These are phyloP conservation scores for Alcedo atthis DNA, from an alignment of 2,797 vertebrate species.

Conservation along the genomic window DNA sequence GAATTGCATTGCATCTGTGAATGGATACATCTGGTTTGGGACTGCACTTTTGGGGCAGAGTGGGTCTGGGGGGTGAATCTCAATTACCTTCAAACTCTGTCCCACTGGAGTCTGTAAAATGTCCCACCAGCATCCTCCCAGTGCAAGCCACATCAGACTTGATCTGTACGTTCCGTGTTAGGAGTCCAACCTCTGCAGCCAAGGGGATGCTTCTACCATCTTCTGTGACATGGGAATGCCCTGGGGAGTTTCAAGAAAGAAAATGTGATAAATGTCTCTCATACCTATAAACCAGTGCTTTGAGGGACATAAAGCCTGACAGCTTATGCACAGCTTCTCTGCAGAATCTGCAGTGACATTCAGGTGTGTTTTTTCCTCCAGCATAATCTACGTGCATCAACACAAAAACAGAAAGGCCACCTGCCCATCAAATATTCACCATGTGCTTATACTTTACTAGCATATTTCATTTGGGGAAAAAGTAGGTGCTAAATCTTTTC, in stretches of 20 bases:
- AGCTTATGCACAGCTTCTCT: conserved; percentile 17
- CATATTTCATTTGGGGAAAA: conserved; percentile 40
- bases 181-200: conserved; percentile 75
- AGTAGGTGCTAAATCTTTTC: conserved; percentile 39
- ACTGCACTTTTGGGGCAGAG: not conserved
- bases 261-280: conserved; percentile 52
- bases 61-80: not conserved
- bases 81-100: conserved; percentile 72
- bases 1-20: rapidly evolving
- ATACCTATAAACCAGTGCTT: conserved; percentile 25
- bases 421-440: conserved; percentile 63
- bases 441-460: not conserved
- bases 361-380: conserved; percentile 69
- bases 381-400: conserved; percentile 32
- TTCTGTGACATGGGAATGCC: conserved; percentile 55
- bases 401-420: conserved; percentile 61
- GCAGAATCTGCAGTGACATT: conserved; percentile 60
- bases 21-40: too few species aligned
- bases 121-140: conserved; percentile 72
- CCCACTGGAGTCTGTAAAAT: conserved; percentile 6
- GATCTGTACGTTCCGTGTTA: conserved; percentile 75
- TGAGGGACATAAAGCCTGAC: conserved; percentile 47
- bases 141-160: conserved; percentile 66
- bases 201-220: conserved; percentile 47
- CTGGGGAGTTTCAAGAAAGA: conserved; percentile 44